Percentiles rank a stretch among this genome's conserved stretches.
Evolutionary conservation across 2,888 invertebrate species (phyloP).

Genomic region (Oscheius sp.): DNA sequence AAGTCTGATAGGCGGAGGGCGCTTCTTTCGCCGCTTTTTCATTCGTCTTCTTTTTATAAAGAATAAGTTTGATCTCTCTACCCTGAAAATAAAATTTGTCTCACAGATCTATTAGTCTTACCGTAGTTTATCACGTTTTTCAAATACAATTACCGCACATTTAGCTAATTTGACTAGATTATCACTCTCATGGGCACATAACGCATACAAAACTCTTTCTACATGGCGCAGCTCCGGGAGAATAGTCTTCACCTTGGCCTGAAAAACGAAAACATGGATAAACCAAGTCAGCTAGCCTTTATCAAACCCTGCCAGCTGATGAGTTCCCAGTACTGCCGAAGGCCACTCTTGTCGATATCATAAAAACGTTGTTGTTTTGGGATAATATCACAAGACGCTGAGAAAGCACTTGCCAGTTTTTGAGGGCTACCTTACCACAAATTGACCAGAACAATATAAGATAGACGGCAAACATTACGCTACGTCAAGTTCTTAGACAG

Average conservation of each 20-base stretch:
- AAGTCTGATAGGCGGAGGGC: too few species aligned
- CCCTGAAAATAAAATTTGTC: neutral
- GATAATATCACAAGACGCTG: neutral
- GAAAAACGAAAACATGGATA: neutral
- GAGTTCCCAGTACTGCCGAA: constrained; percentile 20
- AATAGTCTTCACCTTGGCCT: constrained; percentile 1
- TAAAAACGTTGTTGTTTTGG: constrained; percentile 4
- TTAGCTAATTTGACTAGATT: neutral
- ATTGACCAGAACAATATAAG: neutral
- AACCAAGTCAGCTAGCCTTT: neutral
- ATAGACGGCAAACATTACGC: neutral
- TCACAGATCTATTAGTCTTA: neutral
- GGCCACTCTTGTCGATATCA: constrained; percentile 16
- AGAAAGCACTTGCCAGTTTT: neutral
- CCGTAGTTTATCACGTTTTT: neutral
- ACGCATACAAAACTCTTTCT: neutral
- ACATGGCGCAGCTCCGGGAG: neutral
- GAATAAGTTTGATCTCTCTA: neutral
- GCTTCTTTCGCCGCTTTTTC: neutral
- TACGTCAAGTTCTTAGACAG: neutral
- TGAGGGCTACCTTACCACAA: neutral
- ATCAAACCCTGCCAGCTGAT: constrained; percentile 20
- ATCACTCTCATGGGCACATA: neutral
- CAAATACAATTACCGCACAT: neutral
- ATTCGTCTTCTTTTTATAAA: neutral